Conservation (phyloP, 1,140 invertebrate genomes). For the Parapsyche elsis region DNA sequence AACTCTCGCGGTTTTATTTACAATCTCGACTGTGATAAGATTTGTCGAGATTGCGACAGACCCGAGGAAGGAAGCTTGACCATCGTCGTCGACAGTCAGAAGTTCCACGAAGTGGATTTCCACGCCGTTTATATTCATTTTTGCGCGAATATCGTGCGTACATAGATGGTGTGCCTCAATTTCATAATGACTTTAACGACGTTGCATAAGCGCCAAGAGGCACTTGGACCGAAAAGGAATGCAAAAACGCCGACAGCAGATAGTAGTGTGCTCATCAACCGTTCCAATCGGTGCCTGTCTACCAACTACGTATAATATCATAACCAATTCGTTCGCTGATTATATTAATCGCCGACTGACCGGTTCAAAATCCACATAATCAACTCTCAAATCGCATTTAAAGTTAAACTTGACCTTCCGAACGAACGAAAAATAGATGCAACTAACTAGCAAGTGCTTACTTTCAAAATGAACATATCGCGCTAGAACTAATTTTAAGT, state of each 20-base stretch:
- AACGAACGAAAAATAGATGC: neutral
- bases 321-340: slow-evolving; percentile 2
- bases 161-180: neutral
- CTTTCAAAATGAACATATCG: too few relatives aligned
- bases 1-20: too few relatives aligned
- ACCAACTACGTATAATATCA: neutral
- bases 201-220: slow-evolving; percentile 27
- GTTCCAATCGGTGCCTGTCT: slow-evolving; percentile 14
- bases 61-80: too few relatives aligned
- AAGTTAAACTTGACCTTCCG: neutral
- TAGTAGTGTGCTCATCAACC: slow-evolving; percentile 34
- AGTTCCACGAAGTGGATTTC: too few relatives aligned
- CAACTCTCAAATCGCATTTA: too few relatives aligned
- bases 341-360: neutral
- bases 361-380: neutral
- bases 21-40: too few relatives aligned
- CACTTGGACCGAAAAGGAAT: slow-evolving; percentile 39
- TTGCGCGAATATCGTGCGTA: neutral
- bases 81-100: too few relatives aligned
- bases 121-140: too few relatives aligned
- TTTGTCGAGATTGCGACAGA: too few relatives aligned
- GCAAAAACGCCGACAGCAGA: slow-evolving; percentile 19
- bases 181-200: slow-evolving; percentile 26
- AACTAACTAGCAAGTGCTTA: too few relatives aligned
- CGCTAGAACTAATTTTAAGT: neutral